Evolutionary conservation across 2,113 vertebrate species (phyloP), one percentile per base, ranked within the genome.

Genomic region (Vulpes ferrilata): DNA sequence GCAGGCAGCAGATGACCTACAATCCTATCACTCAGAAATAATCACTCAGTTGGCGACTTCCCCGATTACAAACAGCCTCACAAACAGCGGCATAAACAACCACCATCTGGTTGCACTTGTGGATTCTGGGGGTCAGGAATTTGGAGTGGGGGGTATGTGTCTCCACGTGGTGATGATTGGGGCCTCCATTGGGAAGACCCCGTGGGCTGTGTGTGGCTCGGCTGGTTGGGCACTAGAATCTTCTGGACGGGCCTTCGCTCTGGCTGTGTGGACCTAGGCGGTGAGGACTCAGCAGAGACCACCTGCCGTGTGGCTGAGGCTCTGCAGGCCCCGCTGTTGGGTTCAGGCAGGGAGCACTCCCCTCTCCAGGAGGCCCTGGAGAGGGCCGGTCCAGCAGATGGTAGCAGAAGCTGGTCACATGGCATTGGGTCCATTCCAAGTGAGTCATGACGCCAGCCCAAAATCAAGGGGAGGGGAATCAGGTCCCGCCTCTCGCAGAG

Each of bases 51-150:
- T 2, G 23, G 23, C 0, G 0, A 7, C 43, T 17, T 10, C 60
- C 13, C 30, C 9, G 2, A 5, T 51, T 8, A 78, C 60, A 35
- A 7, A 20, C 5, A 57, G 43, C 73, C 48, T 22, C 22, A 1
- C 30, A 3, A 20, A 4, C 0, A 0, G 43, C 0, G 19, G 20
- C 23, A 0, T 11, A 2, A 16, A 43, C 32, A 1, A 5, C 32
- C 9, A 3, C 84, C 19, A 1, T 2, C 57, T 3, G 3, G 30
- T 16, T 3, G 1, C 1, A 19, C 13, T 27, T 59, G 0, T 3
- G 32, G 64, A 1, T 1, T 11, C 74, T 15, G 6, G 0, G 6
- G 8, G 20, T 38, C 35, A 7, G 57, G 90, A 7, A 1, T 10
- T 27, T 11, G 48, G 32, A 0, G 16, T 0, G 8, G 48, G 48